phyloP scores from a whole-genome alignment of 2,113 vertebrate genomes.

The Acrocephalus arundinaceus region DNA sequence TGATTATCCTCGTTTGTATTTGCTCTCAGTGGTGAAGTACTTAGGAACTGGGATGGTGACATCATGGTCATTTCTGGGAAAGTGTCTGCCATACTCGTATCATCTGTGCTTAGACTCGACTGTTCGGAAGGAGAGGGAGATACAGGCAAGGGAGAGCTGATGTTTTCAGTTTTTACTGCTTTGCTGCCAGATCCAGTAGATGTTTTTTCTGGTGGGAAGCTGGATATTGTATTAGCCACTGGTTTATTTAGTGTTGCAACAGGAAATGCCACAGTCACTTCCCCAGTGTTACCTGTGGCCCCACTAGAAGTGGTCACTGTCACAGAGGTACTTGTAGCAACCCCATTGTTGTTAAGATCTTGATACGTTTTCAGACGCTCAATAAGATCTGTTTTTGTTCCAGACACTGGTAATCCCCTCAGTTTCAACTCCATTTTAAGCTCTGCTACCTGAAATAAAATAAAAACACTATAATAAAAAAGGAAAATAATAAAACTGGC shows the following conservation, averaged over 20 bases:
- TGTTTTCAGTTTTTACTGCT: constrained; percentile 64
- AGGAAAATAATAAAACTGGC: neutral
- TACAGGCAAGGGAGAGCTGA: constrained; percentile 79
- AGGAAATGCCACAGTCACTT: constrained; percentile 68
- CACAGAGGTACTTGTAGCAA: constrained; percentile 49
- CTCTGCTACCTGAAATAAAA: constrained; percentile 86
- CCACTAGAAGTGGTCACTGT: constrained; percentile 49
- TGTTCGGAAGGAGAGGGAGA: constrained; percentile 84
- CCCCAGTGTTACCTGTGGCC: constrained; percentile 53
- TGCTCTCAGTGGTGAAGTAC: constrained; percentile 64
- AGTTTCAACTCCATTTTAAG: constrained; percentile 95
- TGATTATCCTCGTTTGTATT: constrained; percentile 69
- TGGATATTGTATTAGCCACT: constrained; percentile 21
- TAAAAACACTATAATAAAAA: neutral
- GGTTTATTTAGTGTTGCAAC: constrained; percentile 63
- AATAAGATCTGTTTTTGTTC: constrained; percentile 95
- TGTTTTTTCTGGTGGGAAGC: constrained; percentile 65
- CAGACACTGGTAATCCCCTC: constrained; percentile 92
- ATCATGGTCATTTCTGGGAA: constrained; percentile 76
- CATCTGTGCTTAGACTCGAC: constrained; percentile 81
- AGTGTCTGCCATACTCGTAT: constrained; percentile 74
- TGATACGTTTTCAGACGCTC: constrained; percentile 94
- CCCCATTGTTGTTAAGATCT: constrained; percentile 72
- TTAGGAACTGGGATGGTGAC: constrained; percentile 70
- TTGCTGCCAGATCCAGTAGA: constrained; percentile 42